Evolutionary conservation across 1,140 invertebrate species (phyloP).

Genomic region (Drosophila fuyamai): DNA sequence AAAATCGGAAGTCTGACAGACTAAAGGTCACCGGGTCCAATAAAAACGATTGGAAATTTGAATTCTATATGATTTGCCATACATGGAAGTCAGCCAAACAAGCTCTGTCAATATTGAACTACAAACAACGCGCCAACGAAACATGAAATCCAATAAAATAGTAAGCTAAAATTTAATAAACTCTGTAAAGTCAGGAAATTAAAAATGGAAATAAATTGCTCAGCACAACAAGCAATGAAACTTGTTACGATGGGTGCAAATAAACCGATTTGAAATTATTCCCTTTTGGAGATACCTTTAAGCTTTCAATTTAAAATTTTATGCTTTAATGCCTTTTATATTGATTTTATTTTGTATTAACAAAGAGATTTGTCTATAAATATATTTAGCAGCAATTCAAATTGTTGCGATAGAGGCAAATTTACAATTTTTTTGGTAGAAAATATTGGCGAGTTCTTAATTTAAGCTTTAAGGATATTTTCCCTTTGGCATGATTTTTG

Average conservation of each 20-base stretch:
- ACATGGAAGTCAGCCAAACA: conserved; percentile 17
- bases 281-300: background rate
- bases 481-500: no score
- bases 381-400: no score
- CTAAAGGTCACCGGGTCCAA: conserved; percentile 2
- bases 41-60: conserved; percentile 3
- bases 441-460: no score
- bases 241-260: background rate
- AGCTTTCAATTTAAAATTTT: background rate
- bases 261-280: conserved; percentile 10
- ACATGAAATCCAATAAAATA: conserved; percentile 44
- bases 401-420: no score
- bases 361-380: no score
- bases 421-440: no score
- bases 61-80: background rate
- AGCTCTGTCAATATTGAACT: conserved; percentile 40
- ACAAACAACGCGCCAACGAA: background rate
- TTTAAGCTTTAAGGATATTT: no score
- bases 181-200: conserved; percentile 42
- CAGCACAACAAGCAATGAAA: conserved; percentile 16
- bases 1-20: conserved; percentile 7
- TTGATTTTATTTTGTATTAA: background rate
- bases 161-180: conserved; percentile 48
- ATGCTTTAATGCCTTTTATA: background rate
- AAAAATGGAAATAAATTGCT: conserved; percentile 39